A percentile compares a stretch with the other conserved stretches of the same genome.
Evolutionary conservation across 2,797 vertebrate species (phyloP).

Genomic region (Danio tinwini): DNA sequence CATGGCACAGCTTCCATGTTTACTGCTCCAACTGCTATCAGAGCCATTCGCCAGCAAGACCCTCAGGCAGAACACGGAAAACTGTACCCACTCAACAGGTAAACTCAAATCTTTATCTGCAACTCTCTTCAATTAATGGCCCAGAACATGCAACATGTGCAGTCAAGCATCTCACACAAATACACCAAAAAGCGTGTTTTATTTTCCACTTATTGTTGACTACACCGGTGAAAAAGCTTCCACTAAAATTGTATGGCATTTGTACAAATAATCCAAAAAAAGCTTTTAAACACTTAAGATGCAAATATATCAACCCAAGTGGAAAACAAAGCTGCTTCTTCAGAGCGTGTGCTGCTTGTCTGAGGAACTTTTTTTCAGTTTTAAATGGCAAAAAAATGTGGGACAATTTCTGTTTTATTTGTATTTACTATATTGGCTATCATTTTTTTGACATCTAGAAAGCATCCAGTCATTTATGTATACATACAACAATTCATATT

Average conservation of each 20-base stretch:
- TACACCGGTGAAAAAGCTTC: neutral
- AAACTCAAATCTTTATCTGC: conserved; percentile 47
- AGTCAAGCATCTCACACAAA: neutral
- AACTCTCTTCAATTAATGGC: neutral
- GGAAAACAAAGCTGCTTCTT: neutral
- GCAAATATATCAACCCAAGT: neutral
- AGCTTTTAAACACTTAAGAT: no score
- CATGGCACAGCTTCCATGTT: conserved; percentile 88
- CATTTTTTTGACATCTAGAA: neutral
- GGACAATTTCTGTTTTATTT: neutral
- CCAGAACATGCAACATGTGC: neutral
- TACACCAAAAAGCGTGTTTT: neutral
- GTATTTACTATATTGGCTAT: no score
- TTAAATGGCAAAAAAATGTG: neutral
- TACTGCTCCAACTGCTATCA: conserved; percentile 92
- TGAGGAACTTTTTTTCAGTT: neutral
- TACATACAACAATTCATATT: neutral
- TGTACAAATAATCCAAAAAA: neutral
- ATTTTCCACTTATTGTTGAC: neutral
- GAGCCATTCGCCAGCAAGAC: conserved; percentile 96
- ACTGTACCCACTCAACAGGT: conserved; percentile 87
- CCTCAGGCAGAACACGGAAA: conserved; percentile 81
- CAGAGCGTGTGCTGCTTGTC: no score
- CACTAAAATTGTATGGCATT: neutral
- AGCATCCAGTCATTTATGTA: neutral